phyloP scores from a whole-genome alignment of 2,113 vertebrate genomes.

The Anguilla japonica region DNA sequence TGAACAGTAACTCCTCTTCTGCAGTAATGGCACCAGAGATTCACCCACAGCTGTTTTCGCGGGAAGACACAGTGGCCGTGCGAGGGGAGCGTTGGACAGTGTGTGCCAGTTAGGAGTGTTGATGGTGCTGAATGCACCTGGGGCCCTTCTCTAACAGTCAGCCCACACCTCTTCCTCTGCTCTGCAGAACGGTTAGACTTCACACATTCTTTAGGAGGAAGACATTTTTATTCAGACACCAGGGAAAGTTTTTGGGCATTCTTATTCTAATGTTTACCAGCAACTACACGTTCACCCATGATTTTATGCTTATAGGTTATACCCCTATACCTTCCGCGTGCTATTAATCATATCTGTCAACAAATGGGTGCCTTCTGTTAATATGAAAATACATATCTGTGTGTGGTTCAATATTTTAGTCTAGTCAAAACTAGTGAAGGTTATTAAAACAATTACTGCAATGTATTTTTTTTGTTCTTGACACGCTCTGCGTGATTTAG shows the following conservation, averaged over 20 bases:
- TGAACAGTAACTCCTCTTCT: background rate
- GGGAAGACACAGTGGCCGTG: background rate
- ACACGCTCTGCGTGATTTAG: background rate
- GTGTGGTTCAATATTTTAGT: background rate
- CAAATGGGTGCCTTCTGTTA: background rate
- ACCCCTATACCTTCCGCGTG: background rate
- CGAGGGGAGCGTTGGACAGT: background rate
- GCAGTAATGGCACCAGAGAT: background rate
- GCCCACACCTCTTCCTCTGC: too few species aligned
- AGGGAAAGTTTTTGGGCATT: too few species aligned
- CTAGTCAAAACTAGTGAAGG: background rate
- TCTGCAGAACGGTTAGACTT: too few species aligned
- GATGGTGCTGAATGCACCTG: background rate
- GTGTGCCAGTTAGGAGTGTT: background rate
- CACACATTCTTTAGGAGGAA: too few species aligned
- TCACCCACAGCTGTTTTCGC: background rate
- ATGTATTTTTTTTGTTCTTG: background rate
- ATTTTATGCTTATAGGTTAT: background rate
- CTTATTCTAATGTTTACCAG: background rate
- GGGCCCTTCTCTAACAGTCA: background rate
- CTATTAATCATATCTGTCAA: background rate
- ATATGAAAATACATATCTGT: background rate
- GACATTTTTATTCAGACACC: too few species aligned
- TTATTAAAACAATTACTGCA: background rate
- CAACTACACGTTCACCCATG: background rate